Conservation (phyloP, 2,113 vertebrate species). For the Tetrao urogallus region DNA sequence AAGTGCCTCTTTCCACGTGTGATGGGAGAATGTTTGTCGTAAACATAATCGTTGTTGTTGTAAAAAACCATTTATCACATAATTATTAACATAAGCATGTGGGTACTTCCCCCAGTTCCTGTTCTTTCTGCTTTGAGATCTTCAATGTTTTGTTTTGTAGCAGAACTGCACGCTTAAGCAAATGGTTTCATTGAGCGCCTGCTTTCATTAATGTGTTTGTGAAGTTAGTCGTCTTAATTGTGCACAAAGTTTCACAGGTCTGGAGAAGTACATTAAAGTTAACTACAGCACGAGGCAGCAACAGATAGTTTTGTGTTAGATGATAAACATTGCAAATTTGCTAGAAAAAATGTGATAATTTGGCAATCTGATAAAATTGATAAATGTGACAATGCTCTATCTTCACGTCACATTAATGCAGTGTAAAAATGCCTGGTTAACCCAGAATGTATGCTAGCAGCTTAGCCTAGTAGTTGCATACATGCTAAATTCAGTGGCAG, state of each 20-base stretch:
- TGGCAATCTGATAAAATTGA: constrained; percentile 7
- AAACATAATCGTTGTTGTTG: background rate
- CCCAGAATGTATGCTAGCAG: constrained; percentile 34
- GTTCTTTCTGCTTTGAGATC: background rate
- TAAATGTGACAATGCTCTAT: background rate
- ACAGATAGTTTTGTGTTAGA: background rate
- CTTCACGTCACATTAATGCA: background rate
- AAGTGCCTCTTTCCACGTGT: background rate
- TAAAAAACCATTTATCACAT: background rate
- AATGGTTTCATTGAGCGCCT: background rate
- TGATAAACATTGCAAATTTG: background rate
- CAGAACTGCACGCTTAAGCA: background rate
- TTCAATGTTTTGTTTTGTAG: background rate
- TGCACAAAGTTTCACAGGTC: background rate
- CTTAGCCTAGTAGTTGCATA: background rate
- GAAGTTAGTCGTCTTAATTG: background rate
- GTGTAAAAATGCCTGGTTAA: constrained; percentile 20
- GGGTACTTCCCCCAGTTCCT: background rate
- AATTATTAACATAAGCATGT: background rate
- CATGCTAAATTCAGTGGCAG: constrained; percentile 36
- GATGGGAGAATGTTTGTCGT: background rate
- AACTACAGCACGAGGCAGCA: background rate
- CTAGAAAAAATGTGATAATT: background rate
- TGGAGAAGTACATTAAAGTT: background rate
- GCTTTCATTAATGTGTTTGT: background rate